Percentiles rank a stretch among this genome's conserved stretches.
These are phyloP conservation scores for Bufo bufo DNA, from an alignment of 2,113 vertebrate species.

Conservation along the genomic window DNA sequence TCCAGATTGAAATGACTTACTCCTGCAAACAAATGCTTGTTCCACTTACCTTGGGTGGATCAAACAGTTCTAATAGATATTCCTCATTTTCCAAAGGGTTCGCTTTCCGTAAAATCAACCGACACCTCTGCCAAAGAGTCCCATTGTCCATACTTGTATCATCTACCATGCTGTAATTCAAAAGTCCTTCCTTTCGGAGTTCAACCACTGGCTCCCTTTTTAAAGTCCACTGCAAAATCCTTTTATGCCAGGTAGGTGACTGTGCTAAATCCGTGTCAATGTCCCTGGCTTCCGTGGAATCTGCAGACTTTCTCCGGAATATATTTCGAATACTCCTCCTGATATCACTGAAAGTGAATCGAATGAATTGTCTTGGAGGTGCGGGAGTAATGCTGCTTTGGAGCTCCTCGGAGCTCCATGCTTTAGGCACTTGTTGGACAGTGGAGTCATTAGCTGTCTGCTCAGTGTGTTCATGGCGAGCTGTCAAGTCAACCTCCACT, in stretches of 20 bases:
- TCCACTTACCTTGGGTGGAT: constrained; percentile 90
- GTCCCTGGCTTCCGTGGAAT: constrained; percentile 63
- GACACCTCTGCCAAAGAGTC: constrained; percentile 87
- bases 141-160: constrained; percentile 87
- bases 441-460: constrained; percentile 63
- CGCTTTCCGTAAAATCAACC: constrained; percentile 82
- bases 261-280: constrained; percentile 54
- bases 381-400: constrained; percentile 62
- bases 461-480: constrained; percentile 67
- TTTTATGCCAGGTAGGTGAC: constrained; percentile 63
- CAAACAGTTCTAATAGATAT: constrained; percentile 87
- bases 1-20: background rate
- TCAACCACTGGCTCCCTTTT: constrained; percentile 71
- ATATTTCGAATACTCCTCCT: constrained; percentile 79
- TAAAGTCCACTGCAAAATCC: constrained; percentile 76
- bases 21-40: background rate
- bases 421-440: constrained; percentile 65
- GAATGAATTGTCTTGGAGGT: constrained; percentile 65
- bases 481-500: constrained; percentile 61
- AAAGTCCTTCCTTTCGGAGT: constrained; percentile 82
- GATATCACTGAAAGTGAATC: constrained; percentile 83
- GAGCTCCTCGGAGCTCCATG: constrained; percentile 83
- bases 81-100: constrained; percentile 67
- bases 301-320: constrained; percentile 78
- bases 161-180: constrained; percentile 89